Base-by-base conservation (phyloP, 2,888 invertebrate genomes). In the Acanthosepion esculentum region DNA sequence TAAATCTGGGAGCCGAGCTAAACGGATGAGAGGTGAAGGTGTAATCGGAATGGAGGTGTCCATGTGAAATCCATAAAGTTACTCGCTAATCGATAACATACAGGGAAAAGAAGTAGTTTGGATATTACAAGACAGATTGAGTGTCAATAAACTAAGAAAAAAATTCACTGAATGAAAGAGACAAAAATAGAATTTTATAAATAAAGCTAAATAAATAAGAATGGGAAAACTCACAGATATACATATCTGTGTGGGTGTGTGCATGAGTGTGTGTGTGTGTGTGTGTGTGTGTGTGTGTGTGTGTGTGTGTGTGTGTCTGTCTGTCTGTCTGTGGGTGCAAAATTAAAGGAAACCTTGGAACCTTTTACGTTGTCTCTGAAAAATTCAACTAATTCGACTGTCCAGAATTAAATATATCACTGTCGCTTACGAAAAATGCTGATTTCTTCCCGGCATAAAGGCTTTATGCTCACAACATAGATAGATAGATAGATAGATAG, bases 41-140 rank as follows among this genome's bases (percentile, higher is more conserved):
- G 78, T 29, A 10, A n/a, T 10, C n/a, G n/a, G 1, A 12, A n/a
- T n/a, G 78, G n/a, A 4, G n/a, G 78, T 78, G 10, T 4, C 78
- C 78, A 10, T 12, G 10, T 29, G n/a, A 15, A 78, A 78, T 78
- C n/a, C n/a, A 78, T 78, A 78, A 78, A n/a, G 78, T 78, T 18
- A n/a, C 78, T 78, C n/a, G n/a, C 78, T n/a, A 78, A 78, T 78
- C n/a, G n/a, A 78, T 78, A n/a, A 78, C n/a, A n/a, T 78, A 78
- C 20, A 23, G 23, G 23, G 6, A 59, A 59, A 23, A 78, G 15
- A 78, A 78, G 20, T 78, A 18, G 15, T n/a, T 78, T 59, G 23
- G 6, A 78, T n/a, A 78, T n/a, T 78, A n/a, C 10, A 78, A 78
- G n/a, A n/a, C n/a, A n/a, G 5, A 5, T 78, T 78, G 78, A n/a